These are phyloP conservation scores for Cynodonichthys magdalenae DNA, from an alignment of 2,797 vertebrate genomes.

Conservation along the genomic window DNA sequence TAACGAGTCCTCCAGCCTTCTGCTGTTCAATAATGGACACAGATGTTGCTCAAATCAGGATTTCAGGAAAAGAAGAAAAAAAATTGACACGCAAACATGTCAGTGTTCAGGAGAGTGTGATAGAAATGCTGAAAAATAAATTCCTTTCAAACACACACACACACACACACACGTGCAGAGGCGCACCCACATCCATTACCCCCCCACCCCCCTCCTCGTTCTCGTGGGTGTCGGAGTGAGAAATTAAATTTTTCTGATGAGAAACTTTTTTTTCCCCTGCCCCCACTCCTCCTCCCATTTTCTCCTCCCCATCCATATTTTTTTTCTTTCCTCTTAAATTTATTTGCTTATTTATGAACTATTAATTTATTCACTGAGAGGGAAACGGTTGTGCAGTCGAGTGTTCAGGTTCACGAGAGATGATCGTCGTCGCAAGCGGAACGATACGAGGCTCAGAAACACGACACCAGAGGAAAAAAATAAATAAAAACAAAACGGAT, in stretches of 20 bases:
- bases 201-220: constrained; percentile 59
- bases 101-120: constrained; percentile 63
- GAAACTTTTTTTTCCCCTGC: constrained; percentile 75
- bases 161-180: constrained; percentile 21
- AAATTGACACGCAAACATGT: constrained; percentile 54
- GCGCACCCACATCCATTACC: constrained; percentile 54
- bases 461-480: constrained; percentile 8
- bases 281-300: constrained; percentile 63
- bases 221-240: constrained; percentile 85
- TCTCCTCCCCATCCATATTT: constrained; percentile 69
- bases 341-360: constrained; percentile 85
- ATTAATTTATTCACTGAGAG: constrained; percentile 80
- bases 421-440: constrained; percentile 64
- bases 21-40: constrained; percentile 49
- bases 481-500: constrained; percentile 23
- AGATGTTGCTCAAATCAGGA: constrained; percentile 62
- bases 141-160: constrained; percentile 46
- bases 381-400: constrained; percentile 81
- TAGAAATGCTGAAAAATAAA: constrained; percentile 60
- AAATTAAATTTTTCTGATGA: constrained; percentile 88
- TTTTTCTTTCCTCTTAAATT: constrained; percentile 69
- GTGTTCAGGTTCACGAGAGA: constrained; percentile 70
- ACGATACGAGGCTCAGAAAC: constrained; percentile 42
- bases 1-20: constrained; percentile 30
- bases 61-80: constrained; percentile 33